Base-by-base conservation (phyloP, 2,797 vertebrate species). In the Eulemur coronatus region DNA sequence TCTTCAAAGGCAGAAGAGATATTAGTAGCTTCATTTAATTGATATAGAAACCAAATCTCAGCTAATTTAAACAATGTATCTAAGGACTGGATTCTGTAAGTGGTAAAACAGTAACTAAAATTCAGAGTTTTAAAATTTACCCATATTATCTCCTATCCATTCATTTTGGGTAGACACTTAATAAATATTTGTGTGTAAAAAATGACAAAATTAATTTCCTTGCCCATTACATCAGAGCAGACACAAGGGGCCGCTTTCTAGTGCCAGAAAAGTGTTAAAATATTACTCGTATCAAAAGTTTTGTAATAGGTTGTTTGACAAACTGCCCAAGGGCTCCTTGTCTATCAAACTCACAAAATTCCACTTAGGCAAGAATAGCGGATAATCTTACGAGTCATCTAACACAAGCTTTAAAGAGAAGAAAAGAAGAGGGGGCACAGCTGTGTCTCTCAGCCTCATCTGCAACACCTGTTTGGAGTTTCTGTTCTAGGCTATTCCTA, bases 281-380 rank as follows among this genome's bases (percentile, higher is more conserved):
- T 73, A 78, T 11, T 88, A 41, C 22, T 93, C 91, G 94, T 76
- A 94, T 88, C 55, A 70, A 95, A 92, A 95, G 22, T 46, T 76
- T 92, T 55, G 35, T 67, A 95, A 85, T 55, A 87, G 8, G 30
- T 63, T 73, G 18, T 90, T 69, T 84, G 67, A 94, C 80, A 93
- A 93, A 87, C 28, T 63, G 8, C 24, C 55, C 28, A 73, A 91
- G 59, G 75, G 28, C 15, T 93, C 17, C 38, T n/a, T 84, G 61
- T 92, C 87, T 72, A 92, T 96, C 81, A 95, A 94, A 97, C 93
- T 90, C 95, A 90, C 61, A 94, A 91, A 96, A 94, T 43, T 11
- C 2, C 35, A 59, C 46, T 24, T 48, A 87, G n/a, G 28, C 67
- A 84, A 46, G 57, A 95, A 61, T 2, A 89, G 24, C 81, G 20